Evolutionary conservation across 1,140 invertebrate genomes (phyloP).

Genomic region (Globodera rostochiensis): DNA sequence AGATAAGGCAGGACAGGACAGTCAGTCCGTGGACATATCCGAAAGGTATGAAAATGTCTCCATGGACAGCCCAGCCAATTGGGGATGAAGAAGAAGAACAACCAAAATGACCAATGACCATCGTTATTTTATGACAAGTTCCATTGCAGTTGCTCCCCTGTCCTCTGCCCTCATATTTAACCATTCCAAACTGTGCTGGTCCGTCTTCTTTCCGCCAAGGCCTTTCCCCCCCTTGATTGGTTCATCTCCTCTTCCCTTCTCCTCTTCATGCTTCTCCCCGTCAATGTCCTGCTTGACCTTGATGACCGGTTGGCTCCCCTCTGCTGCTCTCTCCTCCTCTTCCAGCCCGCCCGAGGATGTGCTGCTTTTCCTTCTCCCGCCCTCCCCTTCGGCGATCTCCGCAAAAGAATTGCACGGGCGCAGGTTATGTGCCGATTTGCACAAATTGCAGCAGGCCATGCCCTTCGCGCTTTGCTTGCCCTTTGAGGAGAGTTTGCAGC

Average conservation of each 20-base stretch:
- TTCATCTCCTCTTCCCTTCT: background rate
- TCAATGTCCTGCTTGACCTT: background rate
- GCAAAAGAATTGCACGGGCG: constrained; percentile 11
- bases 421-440: constrained; percentile 5
- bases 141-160: background rate
- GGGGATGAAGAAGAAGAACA: too few relatives aligned
- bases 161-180: too few relatives aligned
- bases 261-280: background rate
- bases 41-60: too few relatives aligned
- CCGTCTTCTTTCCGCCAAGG: too few relatives aligned
- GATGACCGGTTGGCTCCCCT: background rate
- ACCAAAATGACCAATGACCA: too few relatives aligned
- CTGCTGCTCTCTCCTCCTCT: background rate
- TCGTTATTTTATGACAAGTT: background rate
- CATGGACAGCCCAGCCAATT: too few relatives aligned
- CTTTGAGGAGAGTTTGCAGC: background rate
- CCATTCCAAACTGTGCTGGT: too few relatives aligned
- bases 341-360: background rate
- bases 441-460: background rate
- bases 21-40: too few relatives aligned
- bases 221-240: too few relatives aligned
- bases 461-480: background rate
- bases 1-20: too few relatives aligned
- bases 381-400: constrained; percentile 1
- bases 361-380: background rate